Base-by-base conservation (phyloP, 2,797 vertebrate genomes). In the Neomorphus geoffroyi region DNA sequence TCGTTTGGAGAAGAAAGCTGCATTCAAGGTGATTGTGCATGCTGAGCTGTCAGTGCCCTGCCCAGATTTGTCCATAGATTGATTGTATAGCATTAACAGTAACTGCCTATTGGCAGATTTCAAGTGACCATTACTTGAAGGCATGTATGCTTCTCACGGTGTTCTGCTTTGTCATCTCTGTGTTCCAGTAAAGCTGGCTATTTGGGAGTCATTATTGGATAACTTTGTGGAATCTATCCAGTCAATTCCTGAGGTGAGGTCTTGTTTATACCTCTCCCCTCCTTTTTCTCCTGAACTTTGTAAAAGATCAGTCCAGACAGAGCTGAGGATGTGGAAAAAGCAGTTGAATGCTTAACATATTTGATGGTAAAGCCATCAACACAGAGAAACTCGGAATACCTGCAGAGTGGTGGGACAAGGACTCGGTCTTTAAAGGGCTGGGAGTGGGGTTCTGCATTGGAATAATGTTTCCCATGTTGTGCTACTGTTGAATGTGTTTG, bases 211-310 rank as follows among this genome's bases (percentile, higher is more conserved):
- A 8, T 97, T 98, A 37, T 92, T 99, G 96, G 99, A 99, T 97
- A 98, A 98, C 94, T 99, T 99, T 96, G 98, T 99, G 71, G 99
- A 99, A 77, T 99, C 99, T 50, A 99, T 99, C 97, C 99, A 99
- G 72, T 98, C 99, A 48, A 99, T 99, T 96, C 99, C 99, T 93
- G 99, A 99, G 99, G 98, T 98, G 97, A 98, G 92, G 70, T 69
- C 56, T 67, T 85, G 46, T 70, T 80, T 80, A 19, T 90, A 71
- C 33, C 46, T 80, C 65, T 80, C 41, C 27, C 58, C 23, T 80
- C 60, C 46, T 83, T 69, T 67, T 75, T 65, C 24, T 84, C 21
- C 21, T 32, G 4, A 35, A 30, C 86, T 77, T 45, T 66, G 9
- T 60, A n/a, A 60, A 88, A 84, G 58, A 88, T 50, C 33, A 18